Conservation (phyloP, 2,113 vertebrate genomes). For the Murina feae region DNA sequence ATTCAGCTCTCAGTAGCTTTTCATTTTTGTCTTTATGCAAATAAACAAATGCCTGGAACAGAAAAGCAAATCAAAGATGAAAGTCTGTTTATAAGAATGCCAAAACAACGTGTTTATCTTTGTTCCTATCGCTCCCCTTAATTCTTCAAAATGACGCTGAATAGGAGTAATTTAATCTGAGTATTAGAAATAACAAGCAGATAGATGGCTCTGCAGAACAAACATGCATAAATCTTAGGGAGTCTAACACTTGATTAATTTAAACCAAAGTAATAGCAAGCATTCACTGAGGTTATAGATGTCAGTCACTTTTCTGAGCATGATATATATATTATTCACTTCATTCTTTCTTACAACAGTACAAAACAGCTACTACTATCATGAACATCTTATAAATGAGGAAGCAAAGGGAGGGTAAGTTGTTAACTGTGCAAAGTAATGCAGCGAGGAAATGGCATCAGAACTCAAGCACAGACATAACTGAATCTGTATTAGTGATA, state of each 20-base stretch:
- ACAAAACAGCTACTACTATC: neutral
- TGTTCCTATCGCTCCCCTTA: constrained; percentile 29
- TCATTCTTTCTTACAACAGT: neutral
- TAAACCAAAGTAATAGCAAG: neutral
- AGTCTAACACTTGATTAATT: neutral
- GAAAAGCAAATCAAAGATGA: constrained; percentile 53
- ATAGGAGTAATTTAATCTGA: neutral
- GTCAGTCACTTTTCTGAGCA: neutral
- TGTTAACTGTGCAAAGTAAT: neutral
- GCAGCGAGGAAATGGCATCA: neutral
- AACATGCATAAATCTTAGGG: neutral
- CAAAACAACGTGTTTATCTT: constrained; percentile 50
- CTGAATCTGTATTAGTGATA: neutral
- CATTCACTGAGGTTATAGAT: neutral
- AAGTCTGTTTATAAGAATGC: constrained; percentile 47
- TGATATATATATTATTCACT: neutral
- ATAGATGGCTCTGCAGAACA: neutral
- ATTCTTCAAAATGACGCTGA: constrained; percentile 36
- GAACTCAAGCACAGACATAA: neutral
- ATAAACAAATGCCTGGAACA: constrained; percentile 58
- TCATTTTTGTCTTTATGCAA: constrained; percentile 61
- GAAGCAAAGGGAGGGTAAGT: neutral
- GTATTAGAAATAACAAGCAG: neutral
- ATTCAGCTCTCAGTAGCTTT: constrained; percentile 40
- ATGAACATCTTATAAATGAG: neutral